phyloP scores from a whole-genome alignment of 2,888 invertebrate genomes.

The Amphipoea oculea region DNA sequence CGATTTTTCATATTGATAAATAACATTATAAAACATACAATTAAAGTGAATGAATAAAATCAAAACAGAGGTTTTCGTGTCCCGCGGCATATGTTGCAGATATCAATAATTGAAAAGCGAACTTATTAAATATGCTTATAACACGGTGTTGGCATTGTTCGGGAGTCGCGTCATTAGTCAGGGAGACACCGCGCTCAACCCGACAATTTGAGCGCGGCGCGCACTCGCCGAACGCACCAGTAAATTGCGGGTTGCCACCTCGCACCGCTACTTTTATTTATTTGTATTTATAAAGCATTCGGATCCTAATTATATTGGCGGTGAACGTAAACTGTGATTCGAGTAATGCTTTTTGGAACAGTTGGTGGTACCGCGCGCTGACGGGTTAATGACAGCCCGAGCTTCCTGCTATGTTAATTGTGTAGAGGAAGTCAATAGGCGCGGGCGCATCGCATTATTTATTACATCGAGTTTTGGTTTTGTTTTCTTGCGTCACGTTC shows the following conservation, averaged over 20 bases:
- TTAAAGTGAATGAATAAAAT: conserved; percentile 55
- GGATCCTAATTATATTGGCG: conserved; percentile 86
- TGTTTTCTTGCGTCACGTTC: conserved; percentile 80
- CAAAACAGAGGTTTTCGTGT: conserved; percentile 58
- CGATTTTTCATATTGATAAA: conserved; percentile 60
- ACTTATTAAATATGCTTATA: conserved; percentile 84
- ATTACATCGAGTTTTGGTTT: conserved; percentile 85
- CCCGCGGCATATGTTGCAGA: conserved; percentile 81
- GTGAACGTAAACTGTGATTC: conserved; percentile 84
- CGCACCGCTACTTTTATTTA: conserved; percentile 87
- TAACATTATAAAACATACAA: conserved; percentile 61
- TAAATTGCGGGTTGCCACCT: conserved; percentile 89
- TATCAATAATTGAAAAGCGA: conserved; percentile 82
- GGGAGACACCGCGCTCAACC: conserved; percentile 82
- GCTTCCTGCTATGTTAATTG: conserved; percentile 90
- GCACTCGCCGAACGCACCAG: conserved; percentile 77
- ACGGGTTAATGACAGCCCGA: conserved; percentile 88
- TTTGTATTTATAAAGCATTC: conserved; percentile 88
- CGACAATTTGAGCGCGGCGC: conserved; percentile 85
- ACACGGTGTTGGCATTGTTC: conserved; percentile 78
- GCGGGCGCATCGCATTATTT: conserved; percentile 85
- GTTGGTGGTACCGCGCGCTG: conserved; percentile 84
- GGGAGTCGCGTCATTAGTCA: conserved; percentile 88
- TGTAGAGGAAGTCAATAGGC: conserved; percentile 85
- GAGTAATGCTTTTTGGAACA: conserved; percentile 85